These are phyloP conservation scores for Xerus inauris DNA, from an alignment of 2,113 vertebrate genomes.

Conservation along the genomic window DNA sequence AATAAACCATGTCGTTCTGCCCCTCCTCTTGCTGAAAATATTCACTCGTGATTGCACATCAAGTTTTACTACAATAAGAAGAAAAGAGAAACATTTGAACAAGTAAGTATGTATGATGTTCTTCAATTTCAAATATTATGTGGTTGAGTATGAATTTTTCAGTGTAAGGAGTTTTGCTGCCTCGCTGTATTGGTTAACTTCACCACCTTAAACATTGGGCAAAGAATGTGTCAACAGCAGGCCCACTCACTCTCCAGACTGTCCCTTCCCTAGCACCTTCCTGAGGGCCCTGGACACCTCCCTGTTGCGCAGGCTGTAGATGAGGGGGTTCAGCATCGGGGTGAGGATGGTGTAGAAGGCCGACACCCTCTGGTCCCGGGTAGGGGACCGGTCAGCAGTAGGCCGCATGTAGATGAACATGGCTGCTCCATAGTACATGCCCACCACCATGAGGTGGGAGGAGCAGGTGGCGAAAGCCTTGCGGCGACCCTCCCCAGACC, in stretches of 20 bases:
- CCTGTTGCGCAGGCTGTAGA: conserved; percentile 20
- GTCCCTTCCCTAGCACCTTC: neutral
- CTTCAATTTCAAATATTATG: neutral
- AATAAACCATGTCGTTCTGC: neutral
- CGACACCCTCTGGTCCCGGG: neutral
- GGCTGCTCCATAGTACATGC: conserved; percentile 30
- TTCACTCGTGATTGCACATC: neutral
- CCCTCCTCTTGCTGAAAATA: neutral
- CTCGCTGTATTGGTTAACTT: neutral
- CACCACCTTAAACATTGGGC: neutral
- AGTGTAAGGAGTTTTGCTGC: neutral
- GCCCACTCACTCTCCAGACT: neutral
- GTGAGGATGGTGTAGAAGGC: conserved; percentile 49
- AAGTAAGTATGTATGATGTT: neutral
- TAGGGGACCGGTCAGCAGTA: neutral
- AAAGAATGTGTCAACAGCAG: too few species aligned
- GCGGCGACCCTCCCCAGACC: neutral
- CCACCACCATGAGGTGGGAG: conserved; percentile 30
- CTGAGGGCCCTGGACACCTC: neutral
- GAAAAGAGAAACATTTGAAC: too few species aligned
- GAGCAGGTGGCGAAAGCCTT: conserved; percentile 43
- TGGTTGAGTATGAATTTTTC: neutral
- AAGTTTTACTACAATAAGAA: too few species aligned
- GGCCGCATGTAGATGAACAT: conserved; percentile 37
- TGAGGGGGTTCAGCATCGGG: conserved; percentile 21